Evolutionary conservation across 2,888 invertebrate species (phyloP), one percentile per base, ranked within the genome.

Genomic region (Halictus ligatus): DNA sequence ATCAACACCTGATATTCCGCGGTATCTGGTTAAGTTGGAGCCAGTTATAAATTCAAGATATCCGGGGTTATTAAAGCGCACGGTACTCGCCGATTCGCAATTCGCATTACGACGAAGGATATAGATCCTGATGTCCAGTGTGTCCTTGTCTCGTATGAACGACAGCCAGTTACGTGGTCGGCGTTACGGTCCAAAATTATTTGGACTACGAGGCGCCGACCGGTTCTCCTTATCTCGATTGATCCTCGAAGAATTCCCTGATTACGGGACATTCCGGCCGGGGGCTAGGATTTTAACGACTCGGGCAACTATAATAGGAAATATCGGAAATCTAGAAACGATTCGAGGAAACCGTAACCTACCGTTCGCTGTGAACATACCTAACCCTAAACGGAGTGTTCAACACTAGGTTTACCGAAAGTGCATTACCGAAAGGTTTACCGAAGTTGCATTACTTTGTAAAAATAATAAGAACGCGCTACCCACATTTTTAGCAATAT

Each of bases 151-250:
- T 35, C 81, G 87, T 87, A 78, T 60, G 76, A 71, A 85, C 81
- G 78, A 78, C 73, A 75, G 60, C 75, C 79, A 75, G 85, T 84
- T 89, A 21, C 54, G 85, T 81, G 78, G 80, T 60, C 76, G 76
- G 79, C 78, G 76, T 89, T 81, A 83, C 73, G 69, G 78, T 46
- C 40, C 58, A 71, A 89, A 89, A 84, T 89, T 43, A 86, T 86
- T 89, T 84, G 80, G 82, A 81, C 72, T 80, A 75, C 43, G 58
- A 75, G 29, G 72, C 64, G 72, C 64, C 54, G 54, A 64, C 90
- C 89, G 89, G 88, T 89, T 89, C 72, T 84, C 78, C 77, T 89
- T 89, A 89, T 89, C 90, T 89, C 88, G 84, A 88, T 84, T 80
- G 84, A 78, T 88, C 75, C 74, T 21, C 82, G 69, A 71, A 69